Conservation (phyloP, 2,113 vertebrate species). For the Anas platyrhynchos region DNA sequence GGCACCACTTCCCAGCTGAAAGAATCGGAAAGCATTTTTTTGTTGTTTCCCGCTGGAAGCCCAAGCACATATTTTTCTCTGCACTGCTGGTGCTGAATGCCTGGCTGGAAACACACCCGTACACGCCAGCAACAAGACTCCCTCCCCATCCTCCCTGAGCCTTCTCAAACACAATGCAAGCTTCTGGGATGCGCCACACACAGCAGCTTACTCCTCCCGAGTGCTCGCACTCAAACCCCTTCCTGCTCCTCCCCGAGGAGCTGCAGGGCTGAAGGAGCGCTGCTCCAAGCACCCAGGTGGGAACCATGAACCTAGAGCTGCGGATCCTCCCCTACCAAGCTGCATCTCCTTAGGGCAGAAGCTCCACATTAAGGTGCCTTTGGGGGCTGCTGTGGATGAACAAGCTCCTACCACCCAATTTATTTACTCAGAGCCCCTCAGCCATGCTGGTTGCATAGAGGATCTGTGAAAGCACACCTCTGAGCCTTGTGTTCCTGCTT, state of each 20-base stretch:
- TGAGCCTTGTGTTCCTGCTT: neutral
- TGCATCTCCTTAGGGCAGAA: neutral
- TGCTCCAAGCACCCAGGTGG: neutral
- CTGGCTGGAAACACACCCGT: slow-evolving; percentile 55
- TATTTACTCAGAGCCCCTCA: neutral
- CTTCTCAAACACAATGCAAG: neutral
- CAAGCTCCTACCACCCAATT: neutral
- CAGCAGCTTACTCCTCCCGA: neutral
- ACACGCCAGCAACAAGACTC: slow-evolving; percentile 7
- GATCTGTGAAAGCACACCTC: neutral
- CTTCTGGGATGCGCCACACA: neutral
- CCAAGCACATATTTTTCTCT: slow-evolving; percentile 60
- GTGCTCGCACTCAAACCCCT: neutral
- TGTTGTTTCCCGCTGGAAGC: slow-evolving; percentile 65
- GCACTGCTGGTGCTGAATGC: neutral
- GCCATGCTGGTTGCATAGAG: neutral
- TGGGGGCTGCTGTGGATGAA: slow-evolving; percentile 24
- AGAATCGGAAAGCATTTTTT: slow-evolving; percentile 52
- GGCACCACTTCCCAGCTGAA: slow-evolving; percentile 43
- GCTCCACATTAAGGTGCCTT: neutral
- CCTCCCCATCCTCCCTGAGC: neutral
- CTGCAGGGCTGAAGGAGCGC: neutral
- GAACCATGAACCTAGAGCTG: neutral
- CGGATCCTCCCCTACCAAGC: neutral
- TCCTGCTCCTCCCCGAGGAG: neutral